Evolutionary conservation across 1,140 invertebrate species (phyloP), one percentile per base, ranked within the genome.

Genomic region (Phymastichus coffea): DNA sequence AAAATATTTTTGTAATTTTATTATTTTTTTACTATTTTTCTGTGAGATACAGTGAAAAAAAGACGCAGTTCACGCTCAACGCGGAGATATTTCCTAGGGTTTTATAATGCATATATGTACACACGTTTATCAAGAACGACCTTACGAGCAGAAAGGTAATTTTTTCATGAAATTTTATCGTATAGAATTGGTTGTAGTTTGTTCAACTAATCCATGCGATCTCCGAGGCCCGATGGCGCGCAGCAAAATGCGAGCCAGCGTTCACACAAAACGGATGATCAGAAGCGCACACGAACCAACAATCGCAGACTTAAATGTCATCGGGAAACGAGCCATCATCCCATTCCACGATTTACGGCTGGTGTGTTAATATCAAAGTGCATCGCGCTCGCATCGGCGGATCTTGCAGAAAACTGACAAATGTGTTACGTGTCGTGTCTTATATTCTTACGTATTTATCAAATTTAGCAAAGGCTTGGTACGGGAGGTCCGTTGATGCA

Each of bases 41-140:
- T 52, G 51, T 30, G 40, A 37, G 57, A 59, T 23, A 59, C 53
- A 59, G 48, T 54, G 40, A 48, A 51, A 60, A 60, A 58, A 49
- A 60, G 44, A 60, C 43, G 49, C 51, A 54, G 28, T 51, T 60
- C 51, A 54, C 57, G 43, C 57, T 60, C 51, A 51, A 53, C 19
- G 48, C 57, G 47, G 38, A 59, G 48, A n/a, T 46, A 15, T 46
- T 52, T 49, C 35, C 28, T 52, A 47, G 46, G 53, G 17, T 38
- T 59, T 54, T 54, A 60, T n/a, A n/a, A n/a, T 60, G 57, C 51
- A 60, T 54, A 60, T 54, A 54, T n/a, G n/a, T 60, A 54, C 51
- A 60, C 57, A 60, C 49, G 47, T 58, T 51, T 60, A 38, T 53
- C 28, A 53, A 59, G 49, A 58, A 59, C 41, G 48, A 59, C 54